Evolutionary conservation across 1,140 invertebrate genomes (phyloP), one percentile per base, ranked within the genome.

Genomic region (Drosophila triauraria): DNA sequence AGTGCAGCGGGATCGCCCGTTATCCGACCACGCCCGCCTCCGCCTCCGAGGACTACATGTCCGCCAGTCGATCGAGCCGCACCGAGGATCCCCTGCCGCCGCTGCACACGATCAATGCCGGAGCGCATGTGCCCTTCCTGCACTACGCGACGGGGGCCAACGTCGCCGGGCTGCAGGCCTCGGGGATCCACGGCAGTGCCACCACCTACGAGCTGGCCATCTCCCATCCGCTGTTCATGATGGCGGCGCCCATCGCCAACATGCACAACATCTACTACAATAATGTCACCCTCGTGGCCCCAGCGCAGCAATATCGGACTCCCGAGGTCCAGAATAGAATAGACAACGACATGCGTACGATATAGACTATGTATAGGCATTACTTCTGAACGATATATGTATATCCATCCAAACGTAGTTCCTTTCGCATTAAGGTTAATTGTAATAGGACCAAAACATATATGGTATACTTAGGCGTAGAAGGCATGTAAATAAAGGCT

Each of bases 331-430:
- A 88, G 65, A 90, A 51, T 84, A 88, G 85, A 90, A 78, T 87
- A 63, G 87, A 80, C 74, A 77, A 87, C 64, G 85, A 87, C 46
- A 90, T 87, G 84, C 80, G 84, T 78, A 87, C 85, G 27, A 88
- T 90, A 67, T 87, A 88, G 61, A 54, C 40, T 40, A 67, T 70
- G 74, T 67, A 54, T 38, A 65, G 53, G 53, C 61, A 70, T 32
- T 51, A 51, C 59, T 47, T 56, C 60, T 64, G 48, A 79, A 57
- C 44, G 62, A 68, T 70, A 74, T 35, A 61, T 74, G 61, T 64
- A 76, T 67, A 80, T 84, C 63, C 78, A 78, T 59, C 71, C 68
- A 83, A 83, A 72, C 65, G 59, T 84, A 84, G 84, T 87, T 87
- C 84, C 84, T 87, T 84, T 78, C 53, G 58, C 64, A 75, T 68